Conservation (phyloP, 2,888 invertebrate genomes). For the Portevinia maculata region DNA sequence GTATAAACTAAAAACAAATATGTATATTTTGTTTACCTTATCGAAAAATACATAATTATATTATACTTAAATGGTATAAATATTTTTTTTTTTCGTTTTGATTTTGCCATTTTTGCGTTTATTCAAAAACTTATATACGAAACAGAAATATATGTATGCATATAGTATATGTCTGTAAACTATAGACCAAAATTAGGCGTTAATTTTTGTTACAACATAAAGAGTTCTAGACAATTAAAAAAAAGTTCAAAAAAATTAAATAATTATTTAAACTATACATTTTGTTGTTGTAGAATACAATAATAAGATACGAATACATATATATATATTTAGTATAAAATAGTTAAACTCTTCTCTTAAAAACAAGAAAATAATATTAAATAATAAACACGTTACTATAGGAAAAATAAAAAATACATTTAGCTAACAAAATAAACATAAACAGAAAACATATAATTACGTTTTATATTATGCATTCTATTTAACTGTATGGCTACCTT, state of each 20-base stretch:
- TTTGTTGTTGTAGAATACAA: slow-evolving; percentile 20
- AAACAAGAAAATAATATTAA: slow-evolving; percentile 62
- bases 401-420: slow-evolving; percentile 42
- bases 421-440: slow-evolving; percentile 47
- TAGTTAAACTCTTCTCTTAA: slow-evolving; percentile 66
- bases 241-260: background rate
- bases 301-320: slow-evolving; percentile 34
- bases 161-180: slow-evolving; percentile 15
- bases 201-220: slow-evolving; percentile 42
- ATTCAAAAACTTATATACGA: slow-evolving; percentile 44
- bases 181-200: slow-evolving; percentile 29
- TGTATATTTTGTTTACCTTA: slow-evolving; percentile 53
- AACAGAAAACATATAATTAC: slow-evolving; percentile 40
- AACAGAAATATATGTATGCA: slow-evolving; percentile 36
- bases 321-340: slow-evolving; percentile 49
- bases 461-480: slow-evolving; percentile 53
- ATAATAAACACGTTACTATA: slow-evolving; percentile 12
- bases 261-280: slow-evolving; percentile 39
- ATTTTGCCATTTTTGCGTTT: slow-evolving; percentile 12
- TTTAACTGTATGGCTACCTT: slow-evolving; percentile 60
- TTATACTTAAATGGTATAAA: slow-evolving; percentile 42
- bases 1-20: slow-evolving; percentile 64
- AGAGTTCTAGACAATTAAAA: slow-evolving; percentile 15
- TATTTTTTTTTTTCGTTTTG: slow-evolving; percentile 39
- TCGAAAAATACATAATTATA: slow-evolving; percentile 48